Conservation (phyloP, 1,140 invertebrate species). For the Drosophila azteca region DNA sequence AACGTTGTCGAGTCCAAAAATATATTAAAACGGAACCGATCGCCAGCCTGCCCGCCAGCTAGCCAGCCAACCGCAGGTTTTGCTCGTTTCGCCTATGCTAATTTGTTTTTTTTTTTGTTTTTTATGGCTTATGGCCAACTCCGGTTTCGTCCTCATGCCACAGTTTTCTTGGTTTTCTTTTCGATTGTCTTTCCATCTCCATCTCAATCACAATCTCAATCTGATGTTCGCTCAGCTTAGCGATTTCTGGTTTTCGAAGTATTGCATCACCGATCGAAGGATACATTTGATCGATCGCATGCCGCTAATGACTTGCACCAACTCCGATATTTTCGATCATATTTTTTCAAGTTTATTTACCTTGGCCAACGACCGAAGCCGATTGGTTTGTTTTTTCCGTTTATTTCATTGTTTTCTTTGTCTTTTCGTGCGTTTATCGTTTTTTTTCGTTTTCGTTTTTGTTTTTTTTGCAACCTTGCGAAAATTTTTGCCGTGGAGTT, state of each 20-base stretch:
- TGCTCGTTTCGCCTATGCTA: conserved; percentile 63
- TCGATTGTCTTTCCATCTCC: not conserved
- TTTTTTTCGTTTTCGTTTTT: conserved; percentile 11
- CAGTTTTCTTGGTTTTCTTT: conserved; percentile 43
- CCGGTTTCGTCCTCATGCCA: conserved; percentile 67
- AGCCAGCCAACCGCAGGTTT: conserved; percentile 19
- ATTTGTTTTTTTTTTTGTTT: conserved; percentile 33
- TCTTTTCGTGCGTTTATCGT: conserved; percentile 9
- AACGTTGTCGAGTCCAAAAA: conserved; percentile 49
- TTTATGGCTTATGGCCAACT: conserved; percentile 40
- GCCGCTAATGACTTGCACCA: conserved; percentile 58
- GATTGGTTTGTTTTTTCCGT: conserved; percentile 2
- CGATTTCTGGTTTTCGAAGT: conserved; percentile 8
- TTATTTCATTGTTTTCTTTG: conserved; percentile 4
- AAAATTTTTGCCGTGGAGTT: conserved; percentile 45
- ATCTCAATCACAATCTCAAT: not conserved
- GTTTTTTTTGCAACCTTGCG: conserved; percentile 53
- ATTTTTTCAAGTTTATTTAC: conserved; percentile 62
- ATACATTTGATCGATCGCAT: conserved; percentile 47
- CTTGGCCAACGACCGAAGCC: conserved; percentile 63
- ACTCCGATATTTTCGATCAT: conserved; percentile 23
- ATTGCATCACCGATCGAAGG: conserved; percentile 40
- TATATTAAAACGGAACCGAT: conserved; percentile 64
- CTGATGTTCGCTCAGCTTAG: no score
- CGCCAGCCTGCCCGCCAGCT: conserved; percentile 4